Evolutionary conservation across 37 sponge, comb jelly and placozoan species (phyloP).

Genomic region (Agelas oroides): DNA sequence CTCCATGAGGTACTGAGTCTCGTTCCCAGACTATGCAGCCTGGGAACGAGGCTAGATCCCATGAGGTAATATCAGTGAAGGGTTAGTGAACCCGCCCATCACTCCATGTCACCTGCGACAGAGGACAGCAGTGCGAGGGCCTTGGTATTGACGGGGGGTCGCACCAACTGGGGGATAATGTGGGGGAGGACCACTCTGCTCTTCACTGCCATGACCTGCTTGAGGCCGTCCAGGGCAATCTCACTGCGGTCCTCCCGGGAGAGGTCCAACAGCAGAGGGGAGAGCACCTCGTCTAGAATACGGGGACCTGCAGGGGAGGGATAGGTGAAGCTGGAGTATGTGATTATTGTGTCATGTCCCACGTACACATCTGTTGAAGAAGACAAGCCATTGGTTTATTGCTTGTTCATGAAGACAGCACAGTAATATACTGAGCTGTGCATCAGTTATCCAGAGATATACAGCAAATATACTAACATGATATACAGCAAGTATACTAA

Average conservation of each 20-base stretch:
- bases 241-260: slow-evolving; percentile 56
- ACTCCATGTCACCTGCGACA: slow-evolving; percentile 72
- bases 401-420: too few relatives aligned
- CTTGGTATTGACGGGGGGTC: slow-evolving; percentile 85
- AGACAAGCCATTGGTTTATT: too few relatives aligned
- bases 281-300: slow-evolving; percentile 87
- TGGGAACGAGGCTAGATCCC: too few relatives aligned
- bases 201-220: slow-evolving; percentile 94
- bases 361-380: too few relatives aligned
- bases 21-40: too few relatives aligned
- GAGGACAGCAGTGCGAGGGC: slow-evolving; percentile 94
- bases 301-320: slow-evolving; percentile 54
- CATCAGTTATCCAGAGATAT: too few relatives aligned
- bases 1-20: too few relatives aligned
- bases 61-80: too few relatives aligned
- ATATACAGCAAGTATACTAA: too few relatives aligned
- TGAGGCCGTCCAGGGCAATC: slow-evolving; percentile 88
- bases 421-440: too few relatives aligned
- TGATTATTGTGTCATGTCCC: too few relatives aligned
- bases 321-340: background rate
- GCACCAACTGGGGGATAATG: slow-evolving; percentile 86
- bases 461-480: too few relatives aligned
- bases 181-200: slow-evolving; percentile 92
- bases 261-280: slow-evolving; percentile 72
- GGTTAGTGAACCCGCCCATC: background rate